phyloP scores from a whole-genome alignment of 2,797 vertebrate species.

The Poeciliopsis paucimaculata region DNA sequence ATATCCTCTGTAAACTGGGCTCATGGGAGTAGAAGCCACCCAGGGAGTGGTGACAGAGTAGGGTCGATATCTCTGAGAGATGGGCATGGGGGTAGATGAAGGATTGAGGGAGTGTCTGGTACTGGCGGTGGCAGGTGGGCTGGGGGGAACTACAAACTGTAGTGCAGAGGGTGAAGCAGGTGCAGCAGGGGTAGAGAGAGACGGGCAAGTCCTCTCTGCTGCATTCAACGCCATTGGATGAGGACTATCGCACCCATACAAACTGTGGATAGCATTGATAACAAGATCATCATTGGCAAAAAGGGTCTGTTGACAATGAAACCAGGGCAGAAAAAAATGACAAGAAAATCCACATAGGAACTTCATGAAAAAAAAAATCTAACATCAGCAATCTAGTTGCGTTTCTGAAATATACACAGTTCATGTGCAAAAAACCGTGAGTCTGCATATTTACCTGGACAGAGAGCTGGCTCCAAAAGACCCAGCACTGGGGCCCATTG shows the following conservation, averaged over 20 bases:
- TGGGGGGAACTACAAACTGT: conserved; percentile 74
- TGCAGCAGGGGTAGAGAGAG: conserved; percentile 74
- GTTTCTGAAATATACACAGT: conserved; percentile 1
- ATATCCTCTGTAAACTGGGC: conserved; percentile 67
- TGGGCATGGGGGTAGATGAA: conserved; percentile 80
- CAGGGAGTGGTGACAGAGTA: conserved; percentile 86
- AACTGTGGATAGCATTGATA: conserved; percentile 85
- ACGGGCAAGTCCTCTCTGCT: conserved; percentile 80
- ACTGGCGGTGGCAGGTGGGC: conserved; percentile 68
- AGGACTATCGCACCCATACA: conserved; percentile 93
- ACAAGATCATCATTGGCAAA: conserved; percentile 62
- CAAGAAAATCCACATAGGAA: conserved; percentile 21
- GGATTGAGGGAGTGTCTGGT: conserved; percentile 68
- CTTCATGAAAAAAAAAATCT: background rate
- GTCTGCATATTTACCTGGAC: conserved; percentile 89
- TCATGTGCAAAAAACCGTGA: background rate
- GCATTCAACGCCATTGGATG: conserved; percentile 81
- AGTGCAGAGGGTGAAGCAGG: conserved; percentile 63
- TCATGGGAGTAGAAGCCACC: conserved; percentile 74
- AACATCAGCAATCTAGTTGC: background rate
- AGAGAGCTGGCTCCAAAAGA: conserved; percentile 94
- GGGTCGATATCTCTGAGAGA: conserved; percentile 89
- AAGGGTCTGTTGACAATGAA: conserved; percentile 33
- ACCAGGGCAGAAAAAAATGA: conserved; percentile 35
- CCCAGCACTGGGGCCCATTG: conserved; percentile 89